phyloP scores from a whole-genome alignment of 1,140 invertebrate species.

The Telenomus remus region DNA sequence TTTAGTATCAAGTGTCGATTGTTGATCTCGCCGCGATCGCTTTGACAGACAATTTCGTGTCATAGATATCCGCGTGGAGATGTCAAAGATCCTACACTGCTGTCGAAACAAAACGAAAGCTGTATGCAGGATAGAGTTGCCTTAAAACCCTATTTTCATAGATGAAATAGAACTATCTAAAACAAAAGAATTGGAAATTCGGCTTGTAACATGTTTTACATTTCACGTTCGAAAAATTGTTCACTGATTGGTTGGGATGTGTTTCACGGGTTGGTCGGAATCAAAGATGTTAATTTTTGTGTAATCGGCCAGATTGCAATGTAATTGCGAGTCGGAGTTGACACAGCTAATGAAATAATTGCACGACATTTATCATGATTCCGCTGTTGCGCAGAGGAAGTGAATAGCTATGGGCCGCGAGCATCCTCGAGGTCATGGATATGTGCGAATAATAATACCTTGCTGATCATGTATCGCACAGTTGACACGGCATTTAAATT shows the following conservation, averaged over 20 bases:
- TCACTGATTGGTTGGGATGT: no score
- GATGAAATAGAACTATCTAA: no score
- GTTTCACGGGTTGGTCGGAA: no score
- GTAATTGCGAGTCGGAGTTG: no score
- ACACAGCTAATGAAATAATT: constrained; percentile 23
- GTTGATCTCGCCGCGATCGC: constrained; percentile 22
- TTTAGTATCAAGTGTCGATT: constrained; percentile 34
- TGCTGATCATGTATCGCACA: constrained; percentile 20
- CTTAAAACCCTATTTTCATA: background rate
- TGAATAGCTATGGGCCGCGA: constrained; percentile 2
- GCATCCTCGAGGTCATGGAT: constrained; percentile 4
- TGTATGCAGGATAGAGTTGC: background rate
- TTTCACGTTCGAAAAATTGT: no score
- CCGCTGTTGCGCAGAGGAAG: background rate
- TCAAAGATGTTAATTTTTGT: constrained; percentile 3
- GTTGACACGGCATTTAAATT: constrained; percentile 40
- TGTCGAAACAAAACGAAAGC: background rate
- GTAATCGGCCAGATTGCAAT: background rate
- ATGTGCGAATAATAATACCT: constrained; percentile 24
- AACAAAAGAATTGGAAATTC: no score
- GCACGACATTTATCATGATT: constrained; percentile 3
- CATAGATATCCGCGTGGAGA: constrained; percentile 9
- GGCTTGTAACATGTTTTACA: no score
- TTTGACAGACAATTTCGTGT: constrained; percentile 36
- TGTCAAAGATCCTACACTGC: background rate